These are phyloP conservation scores for Mylabris sibirica DNA, from an alignment of 2,888 invertebrate genomes.

Conservation along the genomic window DNA sequence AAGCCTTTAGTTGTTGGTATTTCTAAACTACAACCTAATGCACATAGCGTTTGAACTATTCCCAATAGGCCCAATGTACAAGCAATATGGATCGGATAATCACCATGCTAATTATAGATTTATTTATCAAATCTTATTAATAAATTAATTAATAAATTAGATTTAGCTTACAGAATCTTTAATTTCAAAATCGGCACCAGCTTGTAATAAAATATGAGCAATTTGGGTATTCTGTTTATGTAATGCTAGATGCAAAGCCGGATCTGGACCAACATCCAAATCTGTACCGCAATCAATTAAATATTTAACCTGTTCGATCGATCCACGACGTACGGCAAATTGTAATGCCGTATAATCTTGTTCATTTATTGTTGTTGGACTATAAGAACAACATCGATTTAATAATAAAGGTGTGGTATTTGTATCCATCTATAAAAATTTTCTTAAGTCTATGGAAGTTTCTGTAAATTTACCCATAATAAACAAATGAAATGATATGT, in stretches of 20 bases:
- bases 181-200: constrained; percentile 67
- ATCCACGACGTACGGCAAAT: constrained; percentile 54
- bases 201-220: constrained; percentile 67
- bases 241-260: constrained; percentile 70
- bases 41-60: constrained; percentile 67
- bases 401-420: constrained; percentile 32
- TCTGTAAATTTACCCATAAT: background rate
- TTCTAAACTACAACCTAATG: constrained; percentile 69
- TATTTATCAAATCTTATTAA: constrained; percentile 2
- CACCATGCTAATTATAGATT: constrained; percentile 62
- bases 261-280: constrained; percentile 59
- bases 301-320: constrained; percentile 55
- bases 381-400: constrained; percentile 51
- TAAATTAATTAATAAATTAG: background rate
- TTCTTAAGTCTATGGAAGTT: background rate
- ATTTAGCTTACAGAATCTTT: constrained; percentile 61
- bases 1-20: constrained; percentile 68
- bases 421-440: background rate
- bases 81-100: constrained; percentile 69
- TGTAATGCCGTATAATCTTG: constrained; percentile 56
- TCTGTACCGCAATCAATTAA: constrained; percentile 58
- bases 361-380: constrained; percentile 47
- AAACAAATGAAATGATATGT: background rate
- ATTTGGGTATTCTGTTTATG: constrained; percentile 65
- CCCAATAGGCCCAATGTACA: constrained; percentile 65